Conservation (phyloP, 1,140 invertebrate genomes). For the Hyles euphorbiae region DNA sequence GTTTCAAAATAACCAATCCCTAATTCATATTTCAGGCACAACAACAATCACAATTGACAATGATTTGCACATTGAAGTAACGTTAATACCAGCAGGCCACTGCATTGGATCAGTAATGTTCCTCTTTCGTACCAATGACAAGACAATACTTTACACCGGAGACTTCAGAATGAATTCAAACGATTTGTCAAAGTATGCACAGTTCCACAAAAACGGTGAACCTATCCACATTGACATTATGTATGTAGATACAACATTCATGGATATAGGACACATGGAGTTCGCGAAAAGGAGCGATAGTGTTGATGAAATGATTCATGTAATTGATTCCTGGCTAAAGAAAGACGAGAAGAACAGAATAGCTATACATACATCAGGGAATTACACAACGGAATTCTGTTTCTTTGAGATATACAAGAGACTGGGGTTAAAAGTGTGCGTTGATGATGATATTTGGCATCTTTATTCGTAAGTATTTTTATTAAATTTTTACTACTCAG, state of each 20-base stretch:
- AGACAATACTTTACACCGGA: slow-evolving; percentile 80
- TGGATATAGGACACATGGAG: slow-evolving; percentile 60
- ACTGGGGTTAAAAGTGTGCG: slow-evolving; percentile 76
- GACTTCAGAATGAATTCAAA: slow-evolving; percentile 79
- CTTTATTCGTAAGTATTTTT: slow-evolving; percentile 46
- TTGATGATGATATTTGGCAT: slow-evolving; percentile 46
- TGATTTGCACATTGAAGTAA: slow-evolving; percentile 71
- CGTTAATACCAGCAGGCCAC: slow-evolving; percentile 80
- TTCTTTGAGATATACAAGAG: slow-evolving; percentile 75
- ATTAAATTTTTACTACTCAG: neutral
- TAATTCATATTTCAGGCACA: slow-evolving; percentile 40
- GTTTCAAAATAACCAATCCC: too few relatives aligned
- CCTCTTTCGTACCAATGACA: slow-evolving; percentile 75
- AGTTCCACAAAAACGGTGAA: slow-evolving; percentile 70
- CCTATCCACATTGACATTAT: slow-evolving; percentile 77
- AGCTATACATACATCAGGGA: slow-evolving; percentile 72
- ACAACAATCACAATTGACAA: slow-evolving; percentile 33
- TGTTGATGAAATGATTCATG: slow-evolving; percentile 63
- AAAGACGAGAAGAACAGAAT: slow-evolving; percentile 66
- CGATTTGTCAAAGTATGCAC: slow-evolving; percentile 75
- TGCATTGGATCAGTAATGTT: slow-evolving; percentile 87
- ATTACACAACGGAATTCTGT: slow-evolving; percentile 78
- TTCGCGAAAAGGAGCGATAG: slow-evolving; percentile 79
- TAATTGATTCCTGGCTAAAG: slow-evolving; percentile 76
- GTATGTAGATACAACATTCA: slow-evolving; percentile 85